Evolutionary conservation across 2,888 invertebrate species (phyloP), one percentile per base, ranked within the genome.

Genomic region (Julus scanicus): DNA sequence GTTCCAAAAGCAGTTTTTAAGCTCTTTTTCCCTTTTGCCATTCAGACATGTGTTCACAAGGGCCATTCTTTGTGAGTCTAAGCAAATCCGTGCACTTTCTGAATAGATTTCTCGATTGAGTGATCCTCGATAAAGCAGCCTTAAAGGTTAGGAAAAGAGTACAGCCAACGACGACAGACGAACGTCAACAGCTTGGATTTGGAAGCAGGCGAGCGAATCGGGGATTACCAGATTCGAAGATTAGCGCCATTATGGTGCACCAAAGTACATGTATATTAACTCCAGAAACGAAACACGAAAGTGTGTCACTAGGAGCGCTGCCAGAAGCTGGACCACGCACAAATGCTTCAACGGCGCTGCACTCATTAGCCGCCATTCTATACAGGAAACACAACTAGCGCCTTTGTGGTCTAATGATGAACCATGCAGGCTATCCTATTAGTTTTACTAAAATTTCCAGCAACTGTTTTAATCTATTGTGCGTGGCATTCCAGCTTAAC

Each of bases 51-150:
- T 17, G 63, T n/a, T 17, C 63, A n/a, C 17, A 63, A 63, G 63
- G 20, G 29, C 71, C 71, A 71, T 71, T 71, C 71, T 71, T 71
- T 71, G 71, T 20, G 71, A 20, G 11, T 71, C 71, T 71, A 71
- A 71, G 71, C 29, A 71, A 71, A 71, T 71, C 71, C 71, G 71
- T 29, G 71, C 71, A 71, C 71, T 71, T 71, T 71, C 71, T 71
- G 71, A 71, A 71, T 71, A 71, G 71, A 71, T 71, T 71, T 71
- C 71, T 71, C 71, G 71, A 71, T 71, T 71, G 71, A 71, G 71
- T 71, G 71, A 71, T 71, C 29, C 71, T 71, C 71, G 8, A 71
- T 71, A 71, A 71, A 71, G 29, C 71, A 71, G 71, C 71, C 71
- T 71, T 71, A 71, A 29, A 71, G 71, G 71, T 71, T 71, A 71